Conservation (phyloP, 1,140 invertebrate genomes). For the Papilio glaucus region DNA sequence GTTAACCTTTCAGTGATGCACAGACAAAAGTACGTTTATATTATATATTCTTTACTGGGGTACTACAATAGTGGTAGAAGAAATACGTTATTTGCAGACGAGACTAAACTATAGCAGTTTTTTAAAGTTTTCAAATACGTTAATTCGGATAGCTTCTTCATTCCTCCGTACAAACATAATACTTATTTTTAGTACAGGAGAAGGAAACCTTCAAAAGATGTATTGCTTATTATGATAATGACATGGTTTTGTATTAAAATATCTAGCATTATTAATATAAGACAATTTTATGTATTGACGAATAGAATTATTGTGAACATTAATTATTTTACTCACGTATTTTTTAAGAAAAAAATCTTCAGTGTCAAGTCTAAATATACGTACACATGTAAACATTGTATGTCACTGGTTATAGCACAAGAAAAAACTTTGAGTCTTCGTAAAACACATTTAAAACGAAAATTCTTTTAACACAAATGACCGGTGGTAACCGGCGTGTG, state of each 20-base stretch:
- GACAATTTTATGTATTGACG: neutral
- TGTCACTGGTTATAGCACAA: conserved; percentile 5
- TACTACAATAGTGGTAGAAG: neutral
- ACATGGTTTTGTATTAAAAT: neutral
- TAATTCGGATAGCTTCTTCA: neutral
- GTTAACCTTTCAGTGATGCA: too few species aligned
- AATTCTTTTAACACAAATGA: neutral
- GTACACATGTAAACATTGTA: conserved; percentile 34
- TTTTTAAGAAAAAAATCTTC: conserved; percentile 31
- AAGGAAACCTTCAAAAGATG: neutral
- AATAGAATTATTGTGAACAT: neutral
- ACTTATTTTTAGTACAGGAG: conserved; percentile 1
- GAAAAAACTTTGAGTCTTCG: neutral
- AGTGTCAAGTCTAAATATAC: conserved; percentile 33
- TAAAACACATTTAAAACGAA: conserved; percentile 23
- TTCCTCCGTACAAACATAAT: neutral
- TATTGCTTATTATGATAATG: neutral
- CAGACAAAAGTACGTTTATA: too few species aligned
- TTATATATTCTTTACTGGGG: neutral
- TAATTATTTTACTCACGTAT: conserved; percentile 26
- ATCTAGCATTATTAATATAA: neutral
- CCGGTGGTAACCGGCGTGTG: conserved; percentile 8
- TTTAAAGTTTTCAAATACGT: neutral
- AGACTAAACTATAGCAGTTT: neutral
- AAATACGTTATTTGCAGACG: neutral